A percentile compares a stretch with the other conserved stretches of the same genome.
These are phyloP conservation scores for Mactromeris polynyma DNA, from an alignment of 2,888 invertebrate genomes.

Conservation along the genomic window DNA sequence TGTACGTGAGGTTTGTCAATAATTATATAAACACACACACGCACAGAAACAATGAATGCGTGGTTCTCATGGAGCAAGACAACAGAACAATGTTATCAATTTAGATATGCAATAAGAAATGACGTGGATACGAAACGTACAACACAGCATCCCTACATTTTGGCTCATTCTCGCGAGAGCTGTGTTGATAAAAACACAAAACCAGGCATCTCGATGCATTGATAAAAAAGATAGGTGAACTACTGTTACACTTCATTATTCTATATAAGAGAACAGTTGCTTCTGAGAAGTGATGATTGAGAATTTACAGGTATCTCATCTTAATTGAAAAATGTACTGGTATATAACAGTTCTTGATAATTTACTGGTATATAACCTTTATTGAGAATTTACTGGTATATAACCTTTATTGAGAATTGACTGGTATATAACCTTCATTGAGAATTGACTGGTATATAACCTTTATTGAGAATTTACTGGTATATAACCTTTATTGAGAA, in stretches of 20 bases:
- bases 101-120: not conserved
- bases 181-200: not conserved
- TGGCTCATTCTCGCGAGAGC: not conserved
- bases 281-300: not conserved
- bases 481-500: too few relatives aligned
- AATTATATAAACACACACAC: too few relatives aligned
- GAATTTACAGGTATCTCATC: not conserved
- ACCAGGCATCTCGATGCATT: not conserved
- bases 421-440: too few relatives aligned
- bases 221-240: not conserved
- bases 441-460: too few relatives aligned
- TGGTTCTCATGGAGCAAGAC: not conserved
- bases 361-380: too few relatives aligned
- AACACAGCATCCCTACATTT: not conserved
- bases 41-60: not conserved
- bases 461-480: too few relatives aligned
- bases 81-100: not conserved
- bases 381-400: too few relatives aligned
- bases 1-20: too few relatives aligned
- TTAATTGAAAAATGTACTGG: too few relatives aligned
- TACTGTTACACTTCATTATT: not conserved
- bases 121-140: not conserved
- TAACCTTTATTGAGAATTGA: too few relatives aligned
- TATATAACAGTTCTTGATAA: too few relatives aligned
- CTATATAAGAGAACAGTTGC: not conserved